Base-by-base conservation (phyloP, 2,113 vertebrate genomes). In the Microcebus jonahi region DNA sequence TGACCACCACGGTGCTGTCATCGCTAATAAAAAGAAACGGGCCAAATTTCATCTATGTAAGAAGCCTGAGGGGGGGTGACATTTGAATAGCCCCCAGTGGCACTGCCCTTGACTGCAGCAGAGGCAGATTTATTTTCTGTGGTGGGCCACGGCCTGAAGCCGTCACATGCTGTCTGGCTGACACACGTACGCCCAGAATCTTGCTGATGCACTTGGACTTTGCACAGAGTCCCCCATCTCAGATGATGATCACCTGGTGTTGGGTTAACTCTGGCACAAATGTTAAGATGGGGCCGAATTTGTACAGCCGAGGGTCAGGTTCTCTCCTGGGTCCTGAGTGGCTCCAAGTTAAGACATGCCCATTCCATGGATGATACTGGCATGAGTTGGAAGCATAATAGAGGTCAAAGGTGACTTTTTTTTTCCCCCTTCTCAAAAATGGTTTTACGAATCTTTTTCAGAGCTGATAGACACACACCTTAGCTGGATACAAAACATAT, bases 401-500 rank as follows among this genome's bases (percentile, higher is more conserved):
- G 75, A 94, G 98, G 96, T 98, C 98, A 92, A 98, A 98, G 85
- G 98, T 98, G 98, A 98, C 17, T 98, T 97, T 98, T 98, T 98
- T 98, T 97, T 97, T 97, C 98, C 98, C 97, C 98, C 50, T 53
- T 98, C 99, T 99, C 98, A 99, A 99, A 99, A 98, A 98, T 98
- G 98, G 96, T 99, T 99, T 99, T 99, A 98, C 99, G 98, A 98
- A 98, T 99, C 99, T 99, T 98, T 99, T 99, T 99, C 99, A 99
- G 99, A 99, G 98, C 98, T 99, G 99, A 99, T 99, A 99, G 99
- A 99, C 98, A 99, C 99, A 99, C 98, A 99, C 98, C 99, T 99
- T 99, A 99, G 99, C 99, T 99, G 99, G 99, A 99, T 99, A 99
- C 99, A 99, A 99, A 99, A 99, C 99, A 99, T 99, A 98, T 98